Evolutionary conservation across 2,113 vertebrate species (phyloP), one percentile per base, ranked within the genome.

Genomic region (Malurus cyaneus): DNA sequence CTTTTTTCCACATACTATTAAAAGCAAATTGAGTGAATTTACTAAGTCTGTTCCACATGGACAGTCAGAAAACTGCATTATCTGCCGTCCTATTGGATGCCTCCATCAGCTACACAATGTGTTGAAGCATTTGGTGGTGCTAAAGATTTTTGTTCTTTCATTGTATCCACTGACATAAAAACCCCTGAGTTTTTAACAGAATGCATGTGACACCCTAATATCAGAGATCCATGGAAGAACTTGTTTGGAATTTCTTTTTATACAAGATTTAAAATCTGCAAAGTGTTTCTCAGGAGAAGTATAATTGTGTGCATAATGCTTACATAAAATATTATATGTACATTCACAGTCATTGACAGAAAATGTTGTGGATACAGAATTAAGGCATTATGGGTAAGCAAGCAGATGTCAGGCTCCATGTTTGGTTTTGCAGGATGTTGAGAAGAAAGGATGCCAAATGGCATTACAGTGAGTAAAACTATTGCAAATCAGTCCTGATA

Each of bases 11-110:
- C 65, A 39, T 65, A 34, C n/a, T 57, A 39, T 71, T 92, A 90
- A 93, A 86, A 94, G 60, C 23, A 92, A 78, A 78, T 78, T 34
- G 49, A 90, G 52, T 74, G 74, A 67, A 83, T 88, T 80, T 92
- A 62, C 56, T 66, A 57, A 66, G 59, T 80, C 66, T 52, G 20
- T 95, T 96, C 71, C 54, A 85, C 3, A 4, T 47, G 42, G 42
- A 50, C 66, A 59, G 34, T 73, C 61, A 88, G 81, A 85, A 67
- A 60, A 80, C 60, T 49, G 24, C 79, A 60, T 13, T 61, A 62
- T 73, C 71, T 90, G 72, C 76, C 71, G 31, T 77, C 49, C 49
- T 9, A 5, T 14, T 56, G 60, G 21, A 36, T 91, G 34, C 74
- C 16, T 93, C 18, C 41, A 7, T 93, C 71, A 67, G 29, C 44